These are phyloP conservation scores for Aporrectodea caliginosa DNA, from an alignment of 1,140 invertebrate species.

Conservation along the genomic window DNA sequence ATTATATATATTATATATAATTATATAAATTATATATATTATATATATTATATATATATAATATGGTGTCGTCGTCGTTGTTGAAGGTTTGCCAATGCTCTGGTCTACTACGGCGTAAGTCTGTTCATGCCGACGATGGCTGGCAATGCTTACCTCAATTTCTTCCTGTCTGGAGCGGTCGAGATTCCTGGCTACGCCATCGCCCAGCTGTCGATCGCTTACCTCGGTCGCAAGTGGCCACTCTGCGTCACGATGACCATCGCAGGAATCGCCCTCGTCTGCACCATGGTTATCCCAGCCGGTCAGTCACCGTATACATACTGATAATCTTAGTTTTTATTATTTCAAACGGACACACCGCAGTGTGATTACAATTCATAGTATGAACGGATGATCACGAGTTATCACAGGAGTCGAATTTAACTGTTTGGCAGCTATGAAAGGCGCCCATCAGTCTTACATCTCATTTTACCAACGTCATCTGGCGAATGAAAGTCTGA, in stretches of 20 bases:
- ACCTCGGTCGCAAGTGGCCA: constrained; percentile 5
- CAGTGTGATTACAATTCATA: too few species aligned
- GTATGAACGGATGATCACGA: too few species aligned
- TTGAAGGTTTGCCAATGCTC: constrained; percentile 67
- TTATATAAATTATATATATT: neutral
- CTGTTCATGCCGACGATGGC: constrained; percentile 45
- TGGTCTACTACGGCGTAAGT: constrained; percentile 65
- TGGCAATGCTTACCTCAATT: constrained; percentile 51
- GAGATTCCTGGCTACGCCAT: constrained; percentile 73
- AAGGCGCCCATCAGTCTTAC: too few species aligned
- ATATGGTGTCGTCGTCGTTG: neutral
- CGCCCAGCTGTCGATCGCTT: constrained; percentile 53
- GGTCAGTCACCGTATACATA: too few species aligned
- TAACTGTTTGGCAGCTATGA: too few species aligned
- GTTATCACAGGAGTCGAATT: too few species aligned
- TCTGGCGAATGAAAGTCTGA: too few species aligned
- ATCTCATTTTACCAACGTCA: too few species aligned
- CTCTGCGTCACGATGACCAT: neutral
- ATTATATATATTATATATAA: neutral
- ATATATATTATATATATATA: neutral
- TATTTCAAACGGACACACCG: too few species aligned
- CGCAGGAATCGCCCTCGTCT: neutral
- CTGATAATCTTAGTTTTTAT: too few species aligned
- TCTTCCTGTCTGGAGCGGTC: constrained; percentile 62
- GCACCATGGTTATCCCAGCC: neutral